phyloP scores from a whole-genome alignment of 2,888 invertebrate species.

The Eudemis profundana region DNA sequence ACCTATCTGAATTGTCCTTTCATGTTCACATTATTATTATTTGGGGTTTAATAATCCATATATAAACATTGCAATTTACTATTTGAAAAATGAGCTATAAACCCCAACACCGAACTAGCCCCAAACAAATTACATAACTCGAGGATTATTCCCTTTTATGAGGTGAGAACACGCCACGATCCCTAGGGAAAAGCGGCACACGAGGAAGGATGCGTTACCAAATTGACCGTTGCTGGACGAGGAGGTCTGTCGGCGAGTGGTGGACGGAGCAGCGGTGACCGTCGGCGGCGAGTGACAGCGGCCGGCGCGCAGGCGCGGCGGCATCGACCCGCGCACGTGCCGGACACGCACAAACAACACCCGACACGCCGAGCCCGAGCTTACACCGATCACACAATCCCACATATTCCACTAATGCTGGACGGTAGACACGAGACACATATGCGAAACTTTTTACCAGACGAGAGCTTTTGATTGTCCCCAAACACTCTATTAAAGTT shows the following conservation, averaged over 20 bases:
- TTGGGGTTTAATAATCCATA: background rate
- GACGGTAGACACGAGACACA: constrained; percentile 27
- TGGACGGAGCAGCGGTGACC: constrained; percentile 21
- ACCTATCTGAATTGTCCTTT: background rate
- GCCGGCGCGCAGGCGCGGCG: constrained; percentile 67
- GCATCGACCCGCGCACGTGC: constrained; percentile 80
- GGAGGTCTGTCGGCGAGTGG: constrained; percentile 25
- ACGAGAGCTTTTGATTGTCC: background rate
- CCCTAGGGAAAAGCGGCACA: constrained; percentile 7
- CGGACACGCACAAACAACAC: constrained; percentile 55
- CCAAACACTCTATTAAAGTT: background rate
- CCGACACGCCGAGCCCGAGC: constrained; percentile 43
- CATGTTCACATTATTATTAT: background rate
- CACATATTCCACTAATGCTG: constrained; percentile 30
- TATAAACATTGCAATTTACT: background rate
- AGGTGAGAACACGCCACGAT: constrained; percentile 31
- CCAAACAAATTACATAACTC: constrained; percentile 29
- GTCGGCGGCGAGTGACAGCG: constrained; percentile 65
- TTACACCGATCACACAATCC: constrained; percentile 34
- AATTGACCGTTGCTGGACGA: constrained; percentile 21
- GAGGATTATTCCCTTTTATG: constrained; percentile 26
- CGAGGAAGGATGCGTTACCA: constrained; percentile 21
- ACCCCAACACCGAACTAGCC: constrained; percentile 8
- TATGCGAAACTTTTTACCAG: background rate
- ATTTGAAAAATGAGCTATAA: constrained; percentile 1